Base-by-base conservation (phyloP, 2,888 invertebrate genomes). In the Pammene fasciana region DNA sequence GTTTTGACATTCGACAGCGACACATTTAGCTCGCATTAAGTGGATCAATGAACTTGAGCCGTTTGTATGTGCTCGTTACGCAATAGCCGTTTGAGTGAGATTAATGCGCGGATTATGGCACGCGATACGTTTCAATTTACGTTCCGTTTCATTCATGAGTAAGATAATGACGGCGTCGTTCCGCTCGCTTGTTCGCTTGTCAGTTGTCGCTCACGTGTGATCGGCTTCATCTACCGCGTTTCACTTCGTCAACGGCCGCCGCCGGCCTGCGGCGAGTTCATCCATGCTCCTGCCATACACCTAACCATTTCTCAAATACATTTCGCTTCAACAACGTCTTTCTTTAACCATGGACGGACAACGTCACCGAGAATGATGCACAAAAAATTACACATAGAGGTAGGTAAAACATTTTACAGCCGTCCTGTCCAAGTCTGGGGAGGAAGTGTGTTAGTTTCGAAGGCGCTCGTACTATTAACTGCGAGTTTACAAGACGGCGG, bases 21-120 rank as follows among this genome's bases (percentile, higher is more conserved):
- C 91, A 92, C 87, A 91, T 92, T 92, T 91, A 90, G 89, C 84
- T 85, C 86, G 84, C 87, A 86, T 88, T 90, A 91, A 90, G 92
- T 91, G 90, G 92, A 92, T 92, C 92, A 92, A 90, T 92, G 92
- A 92, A 92, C 92, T 92, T 92, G 92, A 88, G 90, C 83, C 85
- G 89, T 88, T 88, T 88, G 89, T 86, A 70, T 85, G 81, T 84
- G 85, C 82, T 84, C 82, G 84, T 92, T 89, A 90, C 90, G 88
- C 87, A 92, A 91, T 90, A 88, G 89, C 87, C 85, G 86, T 90
- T 92, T 90, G 90, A 91, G 89, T 86, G 92, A 91, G 92, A 92
- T 92, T 92, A 91, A 92, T 92, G 91, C 85, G 86, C 87, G 90
- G 92, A 90, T 92, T 92, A 92, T 90, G 88, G 91, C 92, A 92